phyloP scores from a whole-genome alignment of 2,113 vertebrate species.

The Amazona guildingii region DNA sequence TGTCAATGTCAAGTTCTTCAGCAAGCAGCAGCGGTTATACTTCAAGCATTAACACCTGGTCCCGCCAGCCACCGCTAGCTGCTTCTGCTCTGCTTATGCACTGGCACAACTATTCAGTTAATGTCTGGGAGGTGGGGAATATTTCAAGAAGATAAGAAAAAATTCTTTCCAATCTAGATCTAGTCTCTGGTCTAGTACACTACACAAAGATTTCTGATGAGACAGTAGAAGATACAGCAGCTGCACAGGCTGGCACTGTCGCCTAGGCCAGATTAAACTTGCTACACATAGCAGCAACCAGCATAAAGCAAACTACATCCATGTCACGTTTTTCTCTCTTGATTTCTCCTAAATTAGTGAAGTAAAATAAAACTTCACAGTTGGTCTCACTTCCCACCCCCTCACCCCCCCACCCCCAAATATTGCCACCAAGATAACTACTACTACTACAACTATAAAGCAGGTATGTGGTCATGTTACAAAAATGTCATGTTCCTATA shows the following conservation, averaged over 20 bases:
- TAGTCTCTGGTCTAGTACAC: neutral
- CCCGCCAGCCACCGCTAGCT: neutral
- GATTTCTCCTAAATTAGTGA: neutral
- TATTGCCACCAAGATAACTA: neutral
- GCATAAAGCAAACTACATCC: neutral
- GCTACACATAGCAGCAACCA: neutral
- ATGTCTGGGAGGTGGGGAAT: rapidly evolving
- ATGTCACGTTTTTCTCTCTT: neutral
- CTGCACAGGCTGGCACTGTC: conserved; percentile 2
- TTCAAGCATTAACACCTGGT: neutral
- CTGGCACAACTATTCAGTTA: neutral
- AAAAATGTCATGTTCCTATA: neutral
- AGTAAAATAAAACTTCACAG: neutral
- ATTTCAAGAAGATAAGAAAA: neutral
- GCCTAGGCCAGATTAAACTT: neutral
- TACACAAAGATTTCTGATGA: neutral
- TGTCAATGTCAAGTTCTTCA: neutral
- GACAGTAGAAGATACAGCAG: neutral
- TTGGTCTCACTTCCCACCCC: neutral
- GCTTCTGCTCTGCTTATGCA: neutral
- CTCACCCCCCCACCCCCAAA: neutral
- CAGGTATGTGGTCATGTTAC: neutral
- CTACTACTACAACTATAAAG: neutral
- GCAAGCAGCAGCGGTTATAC: neutral
- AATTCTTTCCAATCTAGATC: neutral